Percentiles rank a stretch among this genome's conserved stretches.
phyloP scores from a whole-genome alignment of 1,140 invertebrate species.

The Atta colombica region DNA sequence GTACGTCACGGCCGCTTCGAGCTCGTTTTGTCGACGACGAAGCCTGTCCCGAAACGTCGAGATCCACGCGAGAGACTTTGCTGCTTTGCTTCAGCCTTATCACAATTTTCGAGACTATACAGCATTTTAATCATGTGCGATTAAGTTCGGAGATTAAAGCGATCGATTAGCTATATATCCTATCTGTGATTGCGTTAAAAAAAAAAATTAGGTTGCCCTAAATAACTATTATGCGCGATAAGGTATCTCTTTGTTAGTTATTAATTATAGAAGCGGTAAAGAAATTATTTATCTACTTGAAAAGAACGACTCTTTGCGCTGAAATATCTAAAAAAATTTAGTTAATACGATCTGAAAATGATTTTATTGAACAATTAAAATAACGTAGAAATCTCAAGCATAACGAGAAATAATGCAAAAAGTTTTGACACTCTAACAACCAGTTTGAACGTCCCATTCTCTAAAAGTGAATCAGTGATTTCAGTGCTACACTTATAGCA shows the following conservation, averaged over 20 bases:
- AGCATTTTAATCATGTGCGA: conserved; percentile 48
- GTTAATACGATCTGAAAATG: too few species aligned
- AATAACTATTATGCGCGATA: background rate
- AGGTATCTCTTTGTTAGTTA: conserved; percentile 17
- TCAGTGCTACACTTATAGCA: too few species aligned
- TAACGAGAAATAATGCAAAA: too few species aligned
- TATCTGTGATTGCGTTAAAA: conserved; percentile 18
- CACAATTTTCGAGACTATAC: conserved; percentile 41
- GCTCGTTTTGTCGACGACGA: conserved; percentile 61
- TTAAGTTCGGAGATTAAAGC: conserved; percentile 47
- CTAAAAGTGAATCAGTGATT: too few species aligned
- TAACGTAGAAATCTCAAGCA: too few species aligned
- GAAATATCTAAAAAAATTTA: too few species aligned
- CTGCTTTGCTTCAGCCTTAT: conserved; percentile 18
- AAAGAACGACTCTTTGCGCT: too few species aligned
- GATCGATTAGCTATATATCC: conserved; percentile 35
- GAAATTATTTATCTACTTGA: background rate
- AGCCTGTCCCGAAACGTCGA: conserved; percentile 42
- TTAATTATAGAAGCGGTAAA: conserved; percentile 3
- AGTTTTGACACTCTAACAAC: too few species aligned
- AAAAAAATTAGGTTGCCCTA: conserved; percentile 13
- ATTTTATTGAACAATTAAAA: too few species aligned
- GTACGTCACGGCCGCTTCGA: conserved; percentile 64
- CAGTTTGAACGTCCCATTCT: too few species aligned
- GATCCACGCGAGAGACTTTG: conserved; percentile 53